Evolutionary conservation across 92 coral and sea anemone species (phyloP), one percentile per base, ranked within the genome.

Genomic region (Siderastrea siderea): DNA sequence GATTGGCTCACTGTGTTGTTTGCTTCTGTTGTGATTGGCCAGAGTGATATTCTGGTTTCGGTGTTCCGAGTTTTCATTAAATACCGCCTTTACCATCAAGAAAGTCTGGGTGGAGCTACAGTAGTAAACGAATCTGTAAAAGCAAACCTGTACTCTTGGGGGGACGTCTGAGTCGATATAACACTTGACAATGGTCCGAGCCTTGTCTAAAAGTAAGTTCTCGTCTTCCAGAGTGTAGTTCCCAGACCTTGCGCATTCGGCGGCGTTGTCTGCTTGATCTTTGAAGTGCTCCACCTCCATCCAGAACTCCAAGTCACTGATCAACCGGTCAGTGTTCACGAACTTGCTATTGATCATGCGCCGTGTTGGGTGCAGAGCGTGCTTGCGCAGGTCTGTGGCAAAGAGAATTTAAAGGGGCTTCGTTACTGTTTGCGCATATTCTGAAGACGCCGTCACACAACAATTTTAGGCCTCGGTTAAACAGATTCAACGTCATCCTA

Each of bases 181-280:
- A 68, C 98, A 97, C 60, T 90, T 93, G 50, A 94, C 81, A 51
- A 97, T 92, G 10, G 99, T 95, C 55, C 90, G 74, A 14, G 99
- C 99, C 84, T 97, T 97, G 67, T 87, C 90, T 80, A 78, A 47
- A 14, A 97, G 91, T 63, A 93, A 87, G 13, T 80, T 82, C 68
- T 97, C 98, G 63, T 97, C 99, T 52, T 97, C 99, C 19, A 92
- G 26, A 45, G 93, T 92, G 92, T 97, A 97, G 91, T 97, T 97
- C 3, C 99, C 99, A 47, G 98, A 91, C 87, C 61, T 84, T 11
- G 99, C 99, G 70, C 99, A 92, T 48, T 94, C 98, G 10, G 90
- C 90, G 55, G 98, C 99, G 77, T 93, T 90, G 69, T 97, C 99
- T 1, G 92, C 85, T 63, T 94, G 92, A 19, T 89, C 74, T 72